Percentiles rank a stretch among this genome's conserved stretches.
Conservation (phyloP, 2,113 vertebrate species). For the Macrotis lagotis region DNA sequence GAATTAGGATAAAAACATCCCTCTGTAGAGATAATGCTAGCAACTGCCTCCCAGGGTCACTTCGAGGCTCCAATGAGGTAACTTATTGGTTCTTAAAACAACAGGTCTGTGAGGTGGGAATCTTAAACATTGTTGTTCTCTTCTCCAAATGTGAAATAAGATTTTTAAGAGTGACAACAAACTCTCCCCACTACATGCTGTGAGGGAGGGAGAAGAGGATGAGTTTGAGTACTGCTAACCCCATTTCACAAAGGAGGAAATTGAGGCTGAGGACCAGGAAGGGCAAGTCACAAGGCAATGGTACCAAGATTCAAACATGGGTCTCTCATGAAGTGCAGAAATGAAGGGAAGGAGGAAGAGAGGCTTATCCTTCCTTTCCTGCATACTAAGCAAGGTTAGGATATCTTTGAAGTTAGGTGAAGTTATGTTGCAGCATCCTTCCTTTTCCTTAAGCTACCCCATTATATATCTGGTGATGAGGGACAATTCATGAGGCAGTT, state of each 20-base stretch:
- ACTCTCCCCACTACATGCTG: not conserved
- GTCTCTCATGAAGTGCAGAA: not conserved
- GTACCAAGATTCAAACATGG: not conserved
- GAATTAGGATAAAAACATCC: not conserved
- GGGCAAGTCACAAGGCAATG: too few relatives aligned
- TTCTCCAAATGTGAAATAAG: not conserved
- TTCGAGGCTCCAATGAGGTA: not conserved
- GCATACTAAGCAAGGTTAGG: too few relatives aligned
- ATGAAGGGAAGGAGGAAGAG: too few relatives aligned
- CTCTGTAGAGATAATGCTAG: not conserved
- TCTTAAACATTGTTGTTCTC: not conserved
- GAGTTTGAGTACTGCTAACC: too few relatives aligned
- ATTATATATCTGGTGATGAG: not conserved
- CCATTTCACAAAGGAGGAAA: not conserved
- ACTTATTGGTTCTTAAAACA: not conserved
- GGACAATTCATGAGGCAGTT: not conserved
- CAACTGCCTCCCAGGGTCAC: not conserved
- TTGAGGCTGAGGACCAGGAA: not conserved
- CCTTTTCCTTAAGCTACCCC: not conserved
- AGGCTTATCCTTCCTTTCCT: too few relatives aligned
- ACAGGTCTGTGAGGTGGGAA: not conserved
- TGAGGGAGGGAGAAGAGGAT: not conserved
- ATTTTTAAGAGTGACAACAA: not conserved
- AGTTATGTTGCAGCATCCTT: too few relatives aligned
- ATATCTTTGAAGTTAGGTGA: too few relatives aligned